phyloP scores from a whole-genome alignment of 2,888 invertebrate genomes.

The Muschampia plurimacula region DNA sequence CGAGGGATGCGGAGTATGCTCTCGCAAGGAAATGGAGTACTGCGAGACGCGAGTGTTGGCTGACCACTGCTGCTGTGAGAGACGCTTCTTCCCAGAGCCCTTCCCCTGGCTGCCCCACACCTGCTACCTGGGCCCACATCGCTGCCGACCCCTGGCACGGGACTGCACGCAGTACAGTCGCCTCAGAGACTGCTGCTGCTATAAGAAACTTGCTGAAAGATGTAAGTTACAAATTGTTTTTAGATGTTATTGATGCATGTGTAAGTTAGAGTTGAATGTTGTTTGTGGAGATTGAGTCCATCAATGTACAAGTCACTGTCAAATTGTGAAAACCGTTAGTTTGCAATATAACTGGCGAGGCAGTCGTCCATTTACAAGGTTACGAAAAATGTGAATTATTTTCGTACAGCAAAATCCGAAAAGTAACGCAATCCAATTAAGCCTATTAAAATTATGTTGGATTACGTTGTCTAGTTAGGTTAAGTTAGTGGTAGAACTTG shows the following conservation, averaged over 20 bases:
- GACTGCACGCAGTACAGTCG: constrained; percentile 88
- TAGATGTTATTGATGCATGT: background rate
- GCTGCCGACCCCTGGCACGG: constrained; percentile 85
- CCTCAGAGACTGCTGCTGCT: constrained; percentile 88
- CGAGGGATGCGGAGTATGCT: constrained; percentile 87
- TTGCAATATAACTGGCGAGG: no score
- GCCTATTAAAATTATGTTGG: no score
- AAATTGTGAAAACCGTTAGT: no score
- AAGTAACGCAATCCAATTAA: no score
- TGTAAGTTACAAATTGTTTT: constrained; percentile 77
- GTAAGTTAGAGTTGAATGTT: no score
- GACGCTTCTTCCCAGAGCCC: constrained; percentile 86
- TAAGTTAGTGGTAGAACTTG: no score
- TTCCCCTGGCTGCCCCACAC: constrained; percentile 89
- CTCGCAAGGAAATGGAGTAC: constrained; percentile 86
- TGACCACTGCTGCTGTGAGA: constrained; percentile 84
- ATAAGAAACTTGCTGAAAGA: constrained; percentile 83
- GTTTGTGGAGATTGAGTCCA: no score
- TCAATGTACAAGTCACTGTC: no score
- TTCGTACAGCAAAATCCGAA: no score
- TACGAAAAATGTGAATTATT: no score
- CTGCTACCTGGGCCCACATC: constrained; percentile 87
- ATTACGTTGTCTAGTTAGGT: no score
- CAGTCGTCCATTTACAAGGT: no score
- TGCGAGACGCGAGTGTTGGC: constrained; percentile 86